A percentile compares a stretch with the other conserved stretches of the same genome.
Conservation (phyloP, 2,888 invertebrate species). For the Dugesia japonica region DNA sequence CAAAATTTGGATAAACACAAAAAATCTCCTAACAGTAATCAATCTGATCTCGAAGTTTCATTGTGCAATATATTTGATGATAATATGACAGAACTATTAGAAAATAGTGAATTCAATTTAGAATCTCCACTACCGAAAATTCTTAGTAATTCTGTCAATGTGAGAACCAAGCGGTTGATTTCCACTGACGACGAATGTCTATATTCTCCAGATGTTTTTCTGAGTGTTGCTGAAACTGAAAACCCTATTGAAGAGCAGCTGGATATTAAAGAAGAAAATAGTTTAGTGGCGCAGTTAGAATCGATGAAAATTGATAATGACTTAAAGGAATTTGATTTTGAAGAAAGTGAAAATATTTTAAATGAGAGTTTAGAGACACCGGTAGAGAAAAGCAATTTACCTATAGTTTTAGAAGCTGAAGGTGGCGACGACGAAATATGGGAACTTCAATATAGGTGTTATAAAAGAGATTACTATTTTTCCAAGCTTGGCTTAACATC, state of each 20-base stretch:
- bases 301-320: not conserved
- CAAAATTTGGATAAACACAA: not conserved
- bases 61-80: not conserved
- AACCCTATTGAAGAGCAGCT: not conserved
- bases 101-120: too few species aligned
- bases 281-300: not conserved
- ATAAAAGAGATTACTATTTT: constrained; percentile 30
- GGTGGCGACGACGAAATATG: not conserved
- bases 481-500: constrained; percentile 17
- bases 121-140: not conserved
- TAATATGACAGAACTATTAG: too few species aligned
- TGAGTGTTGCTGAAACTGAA: not conserved
- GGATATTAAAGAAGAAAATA: not conserved
- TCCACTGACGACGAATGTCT: too few species aligned
- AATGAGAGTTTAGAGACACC: not conserved
- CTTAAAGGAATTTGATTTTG: not conserved
- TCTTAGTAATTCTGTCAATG: not conserved
- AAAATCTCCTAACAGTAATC: not conserved
- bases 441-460: not conserved
- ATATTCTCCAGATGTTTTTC: not conserved
- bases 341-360: not conserved
- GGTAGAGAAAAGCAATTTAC: not conserved
- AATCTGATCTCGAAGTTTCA: not conserved
- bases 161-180: not conserved
- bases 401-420: too few species aligned